Conservation (phyloP, 2,113 vertebrate genomes). For the Myrmecobius fasciatus region DNA sequence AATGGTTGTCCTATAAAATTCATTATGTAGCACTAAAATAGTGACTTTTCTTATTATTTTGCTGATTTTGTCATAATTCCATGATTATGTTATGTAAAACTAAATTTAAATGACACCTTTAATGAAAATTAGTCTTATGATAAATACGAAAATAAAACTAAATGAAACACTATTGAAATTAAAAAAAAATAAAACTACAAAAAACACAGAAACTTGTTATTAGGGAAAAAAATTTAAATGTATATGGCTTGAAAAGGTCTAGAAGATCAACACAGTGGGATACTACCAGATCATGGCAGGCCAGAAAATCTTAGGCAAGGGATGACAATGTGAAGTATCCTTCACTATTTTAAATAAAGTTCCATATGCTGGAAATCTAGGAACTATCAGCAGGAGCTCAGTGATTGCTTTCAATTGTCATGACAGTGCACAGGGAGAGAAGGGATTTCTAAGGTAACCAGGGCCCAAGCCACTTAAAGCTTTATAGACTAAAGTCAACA, state of each 20-base stretch:
- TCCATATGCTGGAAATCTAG: constrained; percentile 59
- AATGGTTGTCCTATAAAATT: constrained; percentile 39
- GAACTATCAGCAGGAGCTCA: constrained; percentile 51
- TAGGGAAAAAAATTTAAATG: constrained; percentile 14
- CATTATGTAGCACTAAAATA: constrained; percentile 35
- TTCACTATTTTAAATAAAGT: constrained; percentile 62
- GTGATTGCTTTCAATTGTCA: constrained; percentile 61
- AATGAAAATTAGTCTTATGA: constrained; percentile 18
- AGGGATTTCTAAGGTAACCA: constrained; percentile 60
- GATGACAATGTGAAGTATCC: background rate
- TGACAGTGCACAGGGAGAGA: constrained; percentile 51
- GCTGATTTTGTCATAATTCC: constrained; percentile 47
- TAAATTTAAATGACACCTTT: constrained; percentile 54
- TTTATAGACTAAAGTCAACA: constrained; percentile 70
- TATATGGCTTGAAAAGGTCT: constrained; percentile 27
- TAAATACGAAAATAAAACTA: constrained; percentile 3
- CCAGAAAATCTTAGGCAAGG: background rate
- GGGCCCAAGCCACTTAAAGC: constrained; percentile 66
- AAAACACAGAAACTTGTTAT: constrained; percentile 3
- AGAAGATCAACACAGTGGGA: constrained; percentile 8
- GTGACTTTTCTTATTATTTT: constrained; percentile 30
- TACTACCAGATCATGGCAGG: background rate
- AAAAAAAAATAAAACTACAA: background rate
- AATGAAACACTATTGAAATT: no score
- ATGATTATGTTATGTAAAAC: constrained; percentile 34